Evolutionary conservation across 2,113 vertebrate species (phyloP).

Genomic region (Pteronura brasiliensis): DNA sequence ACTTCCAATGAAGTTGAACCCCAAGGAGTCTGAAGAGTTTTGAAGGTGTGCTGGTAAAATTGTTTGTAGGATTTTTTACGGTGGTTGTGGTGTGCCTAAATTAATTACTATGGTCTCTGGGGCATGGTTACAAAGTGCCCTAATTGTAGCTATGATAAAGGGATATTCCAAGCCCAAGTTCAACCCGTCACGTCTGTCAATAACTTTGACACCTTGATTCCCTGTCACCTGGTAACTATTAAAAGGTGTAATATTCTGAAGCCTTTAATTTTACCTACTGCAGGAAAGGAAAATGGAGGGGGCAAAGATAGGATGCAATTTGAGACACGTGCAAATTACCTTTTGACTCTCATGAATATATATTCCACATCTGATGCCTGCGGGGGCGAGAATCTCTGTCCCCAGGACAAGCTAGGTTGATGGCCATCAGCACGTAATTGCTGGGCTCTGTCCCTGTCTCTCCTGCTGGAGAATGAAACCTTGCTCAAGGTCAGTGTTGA

Average conservation of each 20-base stretch:
- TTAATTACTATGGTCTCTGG: conserved; percentile 1
- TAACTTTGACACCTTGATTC: conserved; percentile 75
- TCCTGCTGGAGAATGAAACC: conserved; percentile 67
- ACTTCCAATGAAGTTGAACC: not conserved
- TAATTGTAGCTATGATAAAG: not conserved
- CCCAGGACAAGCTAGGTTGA: conserved; percentile 71
- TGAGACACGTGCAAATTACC: conserved; percentile 85
- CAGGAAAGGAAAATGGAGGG: conserved; percentile 73
- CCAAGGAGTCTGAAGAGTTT: too few species aligned
- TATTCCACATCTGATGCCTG: conserved; percentile 60
- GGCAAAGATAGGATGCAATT: conserved; percentile 70
- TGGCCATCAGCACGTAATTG: conserved; percentile 82
- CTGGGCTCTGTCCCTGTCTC: conserved; percentile 76
- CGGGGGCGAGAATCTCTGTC: conserved; percentile 63
- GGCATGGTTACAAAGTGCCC: not conserved
- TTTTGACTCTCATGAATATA: conserved; percentile 81
- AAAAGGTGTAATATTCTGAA: conserved; percentile 79
- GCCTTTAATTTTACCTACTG: conserved; percentile 81
- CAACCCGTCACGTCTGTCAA: conserved; percentile 66
- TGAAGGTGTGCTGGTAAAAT: not conserved
- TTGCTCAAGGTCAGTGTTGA: conserved; percentile 82
- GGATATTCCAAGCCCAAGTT: not conserved
- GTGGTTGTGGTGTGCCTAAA: not conserved
- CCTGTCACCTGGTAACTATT: conserved; percentile 73
- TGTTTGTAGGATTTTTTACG: fast-evolving